These are phyloP conservation scores for Venustaconcha ellipsiformis DNA, from an alignment of 1,140 invertebrate species.

Conservation along the genomic window DNA sequence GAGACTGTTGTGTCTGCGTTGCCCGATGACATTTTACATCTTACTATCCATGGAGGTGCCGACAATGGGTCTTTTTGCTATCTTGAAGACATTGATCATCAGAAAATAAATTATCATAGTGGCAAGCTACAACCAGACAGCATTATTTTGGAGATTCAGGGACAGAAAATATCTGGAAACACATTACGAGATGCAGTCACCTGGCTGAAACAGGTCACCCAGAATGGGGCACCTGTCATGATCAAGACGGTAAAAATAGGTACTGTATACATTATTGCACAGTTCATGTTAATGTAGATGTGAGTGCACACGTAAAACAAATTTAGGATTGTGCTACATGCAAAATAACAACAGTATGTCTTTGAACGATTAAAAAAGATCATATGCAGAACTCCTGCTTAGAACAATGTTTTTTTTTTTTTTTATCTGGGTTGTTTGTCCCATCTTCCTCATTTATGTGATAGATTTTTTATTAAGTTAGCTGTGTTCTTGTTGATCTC, in stretches of 20 bases:
- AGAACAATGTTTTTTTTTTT: no score
- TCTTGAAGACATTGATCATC: slow-evolving; percentile 68
- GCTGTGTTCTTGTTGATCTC: no score
- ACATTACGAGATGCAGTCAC: slow-evolving; percentile 74
- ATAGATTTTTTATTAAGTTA: no score
- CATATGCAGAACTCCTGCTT: no score
- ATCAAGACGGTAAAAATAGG: slow-evolving; percentile 73
- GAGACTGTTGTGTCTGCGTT: slow-evolving; percentile 64
- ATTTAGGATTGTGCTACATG: no score
- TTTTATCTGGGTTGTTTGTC: no score
- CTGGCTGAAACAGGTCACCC: slow-evolving; percentile 74
- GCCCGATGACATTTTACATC: slow-evolving; percentile 62
- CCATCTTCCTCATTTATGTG: no score
- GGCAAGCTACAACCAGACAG: slow-evolving; percentile 68
- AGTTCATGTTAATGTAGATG: no score
- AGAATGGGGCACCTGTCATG: slow-evolving; percentile 73
- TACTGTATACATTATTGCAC: slow-evolving; percentile 46
- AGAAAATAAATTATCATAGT: slow-evolving; percentile 69
- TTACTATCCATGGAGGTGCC: slow-evolving; percentile 72
- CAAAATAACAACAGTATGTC: no score
- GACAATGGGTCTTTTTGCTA: slow-evolving; percentile 75
- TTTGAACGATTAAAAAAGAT: no score
- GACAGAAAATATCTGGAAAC: slow-evolving; percentile 76
- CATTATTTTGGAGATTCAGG: slow-evolving; percentile 76
- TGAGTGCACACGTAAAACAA: no score